Conservation (phyloP, 2,888 invertebrate genomes). For the Erebia ligea region DNA sequence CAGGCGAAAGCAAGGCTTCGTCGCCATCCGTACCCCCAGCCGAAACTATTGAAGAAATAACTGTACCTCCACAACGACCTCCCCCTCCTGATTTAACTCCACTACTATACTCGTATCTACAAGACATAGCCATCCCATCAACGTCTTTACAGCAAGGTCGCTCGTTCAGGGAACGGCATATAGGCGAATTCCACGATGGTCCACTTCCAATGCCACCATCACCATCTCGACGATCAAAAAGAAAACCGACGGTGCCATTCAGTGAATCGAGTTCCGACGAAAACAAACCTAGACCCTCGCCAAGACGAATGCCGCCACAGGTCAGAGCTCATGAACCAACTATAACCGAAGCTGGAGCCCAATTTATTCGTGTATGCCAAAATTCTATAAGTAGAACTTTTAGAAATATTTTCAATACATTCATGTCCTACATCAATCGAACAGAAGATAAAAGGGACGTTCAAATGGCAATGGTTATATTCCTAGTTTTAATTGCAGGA, state of each 20-base stretch:
- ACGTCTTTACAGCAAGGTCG: constrained; percentile 74
- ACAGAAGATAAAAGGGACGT: constrained; percentile 88
- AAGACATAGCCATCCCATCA: constrained; percentile 79
- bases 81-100: constrained; percentile 78
- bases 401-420: constrained; percentile 86
- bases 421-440: constrained; percentile 84
- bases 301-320: constrained; percentile 66
- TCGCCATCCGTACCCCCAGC: constrained; percentile 48
- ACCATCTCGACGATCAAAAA: constrained; percentile 76
- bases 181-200: constrained; percentile 64
- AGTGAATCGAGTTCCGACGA: constrained; percentile 82
- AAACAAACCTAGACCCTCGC: constrained; percentile 69
- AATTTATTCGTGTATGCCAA: constrained; percentile 88
- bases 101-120: constrained; percentile 79
- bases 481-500: constrained; percentile 90
- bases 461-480: constrained; percentile 90
- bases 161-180: constrained; percentile 61
- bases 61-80: constrained; percentile 69
- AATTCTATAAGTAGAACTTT: constrained; percentile 85
- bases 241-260: constrained; percentile 65
- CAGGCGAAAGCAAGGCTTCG: constrained; percentile 40
- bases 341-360: constrained; percentile 87
- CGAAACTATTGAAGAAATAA: constrained; percentile 53
- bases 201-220: constrained; percentile 69
- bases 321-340: constrained; percentile 84